phyloP scores from a whole-genome alignment of 2,888 invertebrate species.

The Keiferia lycopersicella region DNA sequence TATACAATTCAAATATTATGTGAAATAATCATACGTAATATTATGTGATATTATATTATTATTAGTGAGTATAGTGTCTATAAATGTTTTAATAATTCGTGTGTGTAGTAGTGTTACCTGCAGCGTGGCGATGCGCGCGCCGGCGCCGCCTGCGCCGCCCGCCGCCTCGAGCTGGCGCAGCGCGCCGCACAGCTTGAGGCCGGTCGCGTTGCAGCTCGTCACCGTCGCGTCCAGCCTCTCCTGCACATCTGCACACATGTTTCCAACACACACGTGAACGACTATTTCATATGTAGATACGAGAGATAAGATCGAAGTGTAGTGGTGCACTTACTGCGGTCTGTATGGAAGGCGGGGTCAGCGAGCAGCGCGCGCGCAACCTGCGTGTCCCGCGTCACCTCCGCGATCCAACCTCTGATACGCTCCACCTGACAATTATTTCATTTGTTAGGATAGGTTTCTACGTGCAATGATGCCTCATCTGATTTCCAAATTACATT shows the following conservation, averaged over 20 bases:
- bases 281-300: no score
- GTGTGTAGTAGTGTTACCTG: slow-evolving; percentile 62
- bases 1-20: no score
- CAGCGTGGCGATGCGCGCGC: slow-evolving; percentile 44
- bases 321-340: slow-evolving; percentile 53
- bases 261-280: no score
- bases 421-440: slow-evolving; percentile 65
- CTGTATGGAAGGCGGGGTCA: slow-evolving; percentile 76
- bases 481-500: no score
- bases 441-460: no score
- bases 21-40: no score
- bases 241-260: slow-evolving; percentile 57
- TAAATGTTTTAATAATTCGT: background rate
- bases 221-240: slow-evolving; percentile 82
- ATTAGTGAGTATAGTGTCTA: background rate
- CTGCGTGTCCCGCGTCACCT: slow-evolving; percentile 73
- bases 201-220: slow-evolving; percentile 74
- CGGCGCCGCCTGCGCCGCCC: slow-evolving; percentile 39
- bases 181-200: slow-evolving; percentile 76
- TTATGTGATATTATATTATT: no score
- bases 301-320: no score
- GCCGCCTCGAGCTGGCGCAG: slow-evolving; percentile 71
- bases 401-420: slow-evolving; percentile 74
- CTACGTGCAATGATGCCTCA: no score
- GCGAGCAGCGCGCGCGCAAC: slow-evolving; percentile 79